Base-by-base conservation (phyloP, 2,113 vertebrate genomes). In the Ceratotherium simum region DNA sequence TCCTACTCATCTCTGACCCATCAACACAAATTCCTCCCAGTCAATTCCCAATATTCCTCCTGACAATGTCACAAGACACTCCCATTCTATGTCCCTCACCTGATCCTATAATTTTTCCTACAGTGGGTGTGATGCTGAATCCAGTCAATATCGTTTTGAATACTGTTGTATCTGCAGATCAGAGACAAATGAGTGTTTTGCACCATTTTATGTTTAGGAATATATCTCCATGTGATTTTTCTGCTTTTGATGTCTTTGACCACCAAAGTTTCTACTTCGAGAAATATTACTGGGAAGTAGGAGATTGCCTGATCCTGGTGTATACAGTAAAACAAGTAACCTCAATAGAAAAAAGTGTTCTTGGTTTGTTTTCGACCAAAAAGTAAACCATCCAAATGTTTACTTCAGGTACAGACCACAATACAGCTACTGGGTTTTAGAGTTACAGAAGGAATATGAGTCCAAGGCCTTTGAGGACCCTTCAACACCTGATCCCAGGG, bases 271-370 rank as follows among this genome's bases (percentile, higher is more conserved):
- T 98, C 67, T 95, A 78, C 17, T 98, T 97, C 14, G 97, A 95
- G 18, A 97, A 95, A 96, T 87, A 98, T 83, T 97, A 98, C 48
- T 97, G 96, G 97, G 97, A 98, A 95, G n/a, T 98, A 79, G 96
- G 97, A 98, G 72, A 95, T 27, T 23, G 80, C 95, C 48, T 98
- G 96, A 89, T 88, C 39, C 39, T 97, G 46, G 97, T 97, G 3
- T 97, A 17, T 96, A 96, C 54, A 73, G 56, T 88, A 76, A 80
- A 69, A 88, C 33, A 75, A n/a, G 14, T 25, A 58, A 64, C n/a
- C 21, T 0, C 54, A 65, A n/a, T 56, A 9, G 0, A 48, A 94
- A 51, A 51, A 51, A 9, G 8, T 51, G 48, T 51, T 51, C 48
- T 51, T 8, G 11, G 48, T 51, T 51, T 51, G 48, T 51, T 12